phyloP scores from a whole-genome alignment of 1,140 invertebrate genomes.

The Pentalonia nigronervosa region DNA sequence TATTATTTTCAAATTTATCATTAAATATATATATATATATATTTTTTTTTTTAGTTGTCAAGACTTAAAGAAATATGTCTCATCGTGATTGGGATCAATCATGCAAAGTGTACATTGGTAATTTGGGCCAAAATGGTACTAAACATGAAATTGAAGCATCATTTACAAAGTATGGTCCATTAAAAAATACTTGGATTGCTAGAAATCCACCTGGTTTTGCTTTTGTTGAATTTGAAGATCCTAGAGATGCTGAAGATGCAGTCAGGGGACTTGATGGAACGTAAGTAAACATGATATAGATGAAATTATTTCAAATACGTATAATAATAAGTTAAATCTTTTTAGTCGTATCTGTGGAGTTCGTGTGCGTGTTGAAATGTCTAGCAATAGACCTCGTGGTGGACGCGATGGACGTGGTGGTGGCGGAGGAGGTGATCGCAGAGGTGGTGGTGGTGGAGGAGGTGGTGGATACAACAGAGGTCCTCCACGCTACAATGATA shows the following conservation, averaged over 20 bases:
- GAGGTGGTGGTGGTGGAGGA: constrained; percentile 54
- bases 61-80: constrained; percentile 57
- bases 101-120: constrained; percentile 99
- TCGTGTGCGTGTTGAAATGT: constrained; percentile 86
- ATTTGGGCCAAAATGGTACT: constrained; percentile 88
- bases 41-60: neutral
- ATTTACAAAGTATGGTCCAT: constrained; percentile 92
- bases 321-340: neutral
- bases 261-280: constrained; percentile 94
- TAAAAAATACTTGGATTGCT: constrained; percentile 97
- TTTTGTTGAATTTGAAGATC: constrained; percentile 98
- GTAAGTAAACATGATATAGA: constrained; percentile 68
- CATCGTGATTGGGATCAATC: constrained; percentile 92
- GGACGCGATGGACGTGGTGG: constrained; percentile 54
- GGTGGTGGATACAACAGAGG: constrained; percentile 54
- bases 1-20: neutral
- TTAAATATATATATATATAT: too few relatives aligned
- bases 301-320: neutral
- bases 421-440: constrained; percentile 51
- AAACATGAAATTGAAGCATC: constrained; percentile 91
- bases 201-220: constrained; percentile 94
- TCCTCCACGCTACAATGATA: constrained; percentile 51
- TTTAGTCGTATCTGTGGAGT: constrained; percentile 80
- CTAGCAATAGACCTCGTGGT: constrained; percentile 62
- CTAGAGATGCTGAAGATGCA: constrained; percentile 95